Conservation (phyloP, 2,797 vertebrate species). For the Monodelphis domestica region DNA sequence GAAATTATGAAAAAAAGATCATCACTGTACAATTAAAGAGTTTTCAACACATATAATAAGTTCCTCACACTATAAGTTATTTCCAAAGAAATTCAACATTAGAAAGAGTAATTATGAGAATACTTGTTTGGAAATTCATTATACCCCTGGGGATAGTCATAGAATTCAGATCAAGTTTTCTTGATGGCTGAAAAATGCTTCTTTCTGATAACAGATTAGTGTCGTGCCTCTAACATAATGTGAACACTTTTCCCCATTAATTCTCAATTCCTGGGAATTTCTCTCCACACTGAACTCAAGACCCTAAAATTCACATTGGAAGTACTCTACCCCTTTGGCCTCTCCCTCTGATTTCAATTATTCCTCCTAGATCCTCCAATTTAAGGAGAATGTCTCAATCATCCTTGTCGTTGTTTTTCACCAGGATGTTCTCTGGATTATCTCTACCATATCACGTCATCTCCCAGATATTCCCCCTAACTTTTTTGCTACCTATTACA, state of each 20-base stretch:
- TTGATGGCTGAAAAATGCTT: constrained; percentile 29
- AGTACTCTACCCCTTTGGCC: neutral
- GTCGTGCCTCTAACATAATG: constrained; percentile 7
- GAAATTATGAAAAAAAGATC: constrained; percentile 44
- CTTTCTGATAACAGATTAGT: constrained; percentile 18
- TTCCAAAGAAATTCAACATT: constrained; percentile 55
- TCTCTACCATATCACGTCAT: neutral
- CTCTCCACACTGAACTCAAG: neutral
- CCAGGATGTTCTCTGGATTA: neutral
- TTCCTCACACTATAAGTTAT: constrained; percentile 50
- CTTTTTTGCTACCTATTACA: neutral
- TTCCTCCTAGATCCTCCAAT: neutral
- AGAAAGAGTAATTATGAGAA: neutral
- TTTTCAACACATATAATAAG: constrained; percentile 59
- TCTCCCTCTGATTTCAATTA: neutral
- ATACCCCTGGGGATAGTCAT: neutral
- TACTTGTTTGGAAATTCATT: constrained; percentile 44
- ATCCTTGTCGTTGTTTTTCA: neutral
- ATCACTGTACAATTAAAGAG: constrained; percentile 55
- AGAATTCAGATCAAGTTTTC: constrained; percentile 2
- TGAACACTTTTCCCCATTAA: constrained; percentile 27
- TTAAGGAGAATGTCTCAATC: neutral
- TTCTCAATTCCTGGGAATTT: neutral
- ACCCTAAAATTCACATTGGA: neutral
- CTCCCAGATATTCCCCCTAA: neutral